A percentile compares a stretch with the other conserved stretches of the same genome.
Conservation (phyloP, 2,888 invertebrate genomes). For the Malthinus seriepunctatus region DNA sequence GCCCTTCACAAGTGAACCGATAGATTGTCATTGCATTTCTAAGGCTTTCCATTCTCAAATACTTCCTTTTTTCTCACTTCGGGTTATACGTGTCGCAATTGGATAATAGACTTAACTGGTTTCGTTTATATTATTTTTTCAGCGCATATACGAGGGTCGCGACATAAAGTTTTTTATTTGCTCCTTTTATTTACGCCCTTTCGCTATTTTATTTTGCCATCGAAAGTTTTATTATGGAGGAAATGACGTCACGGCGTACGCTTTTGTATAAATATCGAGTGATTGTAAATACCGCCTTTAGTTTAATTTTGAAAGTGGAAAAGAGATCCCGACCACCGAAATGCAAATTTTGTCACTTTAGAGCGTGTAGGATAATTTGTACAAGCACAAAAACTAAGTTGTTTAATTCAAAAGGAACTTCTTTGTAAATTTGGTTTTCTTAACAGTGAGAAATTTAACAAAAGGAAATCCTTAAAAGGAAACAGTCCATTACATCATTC, state of each 20-base stretch:
- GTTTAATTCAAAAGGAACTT: slow-evolving; percentile 20
- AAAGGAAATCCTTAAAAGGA: slow-evolving; percentile 22
- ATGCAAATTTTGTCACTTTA: no score
- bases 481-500: slow-evolving; percentile 34
- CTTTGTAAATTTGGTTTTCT: slow-evolving; percentile 14
- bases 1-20: slow-evolving; percentile 46
- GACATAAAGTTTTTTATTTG: not conserved
- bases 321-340: no score
- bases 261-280: no score
- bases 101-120: not conserved
- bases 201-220: not conserved
- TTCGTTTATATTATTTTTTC: not conserved
- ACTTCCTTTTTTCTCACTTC: slow-evolving; percentile 35
- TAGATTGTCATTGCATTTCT: slow-evolving; percentile 47
- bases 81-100: slow-evolving; percentile 16
- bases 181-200: slow-evolving; percentile 1
- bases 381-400: slow-evolving; percentile 11
- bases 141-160: not conserved
- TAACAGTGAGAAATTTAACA: slow-evolving; percentile 17
- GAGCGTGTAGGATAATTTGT: not conserved
- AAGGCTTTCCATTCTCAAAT: slow-evolving; percentile 39
- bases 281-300: no score
- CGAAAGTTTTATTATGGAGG: no score
- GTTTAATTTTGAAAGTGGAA: no score
- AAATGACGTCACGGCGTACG: no score